A percentile compares a stretch with the other conserved stretches of the same genome.
These are phyloP conservation scores for Rhagium mordax DNA, from an alignment of 2,888 invertebrate genomes.

Conservation along the genomic window DNA sequence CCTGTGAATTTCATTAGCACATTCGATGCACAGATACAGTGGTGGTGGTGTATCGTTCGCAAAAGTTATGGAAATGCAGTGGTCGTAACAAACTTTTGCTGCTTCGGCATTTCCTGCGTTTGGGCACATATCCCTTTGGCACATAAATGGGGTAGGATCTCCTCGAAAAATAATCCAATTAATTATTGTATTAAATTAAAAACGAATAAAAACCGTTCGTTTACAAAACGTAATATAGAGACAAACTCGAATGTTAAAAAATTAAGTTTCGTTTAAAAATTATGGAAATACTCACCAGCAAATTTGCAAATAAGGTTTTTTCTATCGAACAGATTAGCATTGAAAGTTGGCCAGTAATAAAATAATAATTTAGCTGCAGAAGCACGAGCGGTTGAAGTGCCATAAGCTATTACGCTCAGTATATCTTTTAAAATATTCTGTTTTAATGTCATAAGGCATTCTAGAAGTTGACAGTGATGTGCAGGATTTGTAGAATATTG, in stretches of 20 bases:
- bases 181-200: conserved; percentile 17
- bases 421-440: conserved; percentile 93
- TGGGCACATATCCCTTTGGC: conserved; percentile 94
- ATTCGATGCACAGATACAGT: conserved; percentile 95
- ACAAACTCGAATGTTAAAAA: neutral
- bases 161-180: conserved; percentile 37
- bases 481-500: conserved; percentile 96
- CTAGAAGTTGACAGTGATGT: conserved; percentile 96
- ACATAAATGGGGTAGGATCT: conserved; percentile 85
- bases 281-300: conserved; percentile 76
- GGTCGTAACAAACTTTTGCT: conserved; percentile 95
- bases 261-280: conserved; percentile 7
- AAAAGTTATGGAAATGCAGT: conserved; percentile 90
- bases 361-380: conserved; percentile 97
- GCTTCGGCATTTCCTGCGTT: conserved; percentile 90
- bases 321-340: conserved; percentile 92
- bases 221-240: neutral
- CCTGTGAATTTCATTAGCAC: conserved; percentile 92
- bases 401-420: conserved; percentile 96
- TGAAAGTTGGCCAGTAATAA: conserved; percentile 99
- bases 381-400: conserved; percentile 93
- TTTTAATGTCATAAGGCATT: conserved; percentile 96
- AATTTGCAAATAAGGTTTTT: conserved; percentile 90
- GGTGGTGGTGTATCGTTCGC: conserved; percentile 93
- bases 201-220: conserved; percentile 5